These are phyloP conservation scores for Limosa lapponica DNA, from an alignment of 2,797 vertebrate species.

Conservation along the genomic window DNA sequence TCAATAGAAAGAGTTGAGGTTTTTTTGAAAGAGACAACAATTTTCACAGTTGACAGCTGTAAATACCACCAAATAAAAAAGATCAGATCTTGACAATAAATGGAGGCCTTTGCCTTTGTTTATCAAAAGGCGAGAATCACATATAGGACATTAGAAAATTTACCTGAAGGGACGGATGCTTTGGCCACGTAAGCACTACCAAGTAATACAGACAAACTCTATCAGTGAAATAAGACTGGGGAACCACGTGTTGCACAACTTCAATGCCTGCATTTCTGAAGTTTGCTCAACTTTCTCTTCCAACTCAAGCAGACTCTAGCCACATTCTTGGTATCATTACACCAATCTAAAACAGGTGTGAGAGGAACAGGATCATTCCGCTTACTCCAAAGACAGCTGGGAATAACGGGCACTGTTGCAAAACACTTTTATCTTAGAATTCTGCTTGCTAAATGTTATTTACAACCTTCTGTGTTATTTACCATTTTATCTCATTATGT, in stretches of 20 bases:
- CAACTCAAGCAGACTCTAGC: background rate
- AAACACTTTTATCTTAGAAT: conserved; percentile 38
- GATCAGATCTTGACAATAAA: background rate
- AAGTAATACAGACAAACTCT: background rate
- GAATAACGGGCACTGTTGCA: conserved; percentile 8
- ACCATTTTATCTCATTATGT: conserved; percentile 73
- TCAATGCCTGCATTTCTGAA: background rate
- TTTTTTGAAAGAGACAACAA: background rate
- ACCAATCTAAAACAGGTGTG: conserved; percentile 30
- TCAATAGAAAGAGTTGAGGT: background rate
- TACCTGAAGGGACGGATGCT: background rate
- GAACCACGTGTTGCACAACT: background rate
- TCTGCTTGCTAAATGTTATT: conserved; percentile 70
- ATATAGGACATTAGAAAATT: background rate
- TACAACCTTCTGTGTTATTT: conserved; percentile 65
- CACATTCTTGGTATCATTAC: background rate
- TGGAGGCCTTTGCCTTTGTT: background rate
- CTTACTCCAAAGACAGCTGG: conserved; percentile 29
- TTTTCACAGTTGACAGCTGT: background rate
- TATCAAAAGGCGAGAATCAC: background rate
- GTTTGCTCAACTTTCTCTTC: background rate
- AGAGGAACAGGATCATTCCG: background rate
- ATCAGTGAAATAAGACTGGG: background rate
- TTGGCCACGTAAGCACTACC: background rate
- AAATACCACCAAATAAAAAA: background rate